A percentile compares a stretch with the other conserved stretches of the same genome.
These are phyloP conservation scores for Phrixothrix hirtus DNA, from an alignment of 2,888 invertebrate species.

Conservation along the genomic window DNA sequence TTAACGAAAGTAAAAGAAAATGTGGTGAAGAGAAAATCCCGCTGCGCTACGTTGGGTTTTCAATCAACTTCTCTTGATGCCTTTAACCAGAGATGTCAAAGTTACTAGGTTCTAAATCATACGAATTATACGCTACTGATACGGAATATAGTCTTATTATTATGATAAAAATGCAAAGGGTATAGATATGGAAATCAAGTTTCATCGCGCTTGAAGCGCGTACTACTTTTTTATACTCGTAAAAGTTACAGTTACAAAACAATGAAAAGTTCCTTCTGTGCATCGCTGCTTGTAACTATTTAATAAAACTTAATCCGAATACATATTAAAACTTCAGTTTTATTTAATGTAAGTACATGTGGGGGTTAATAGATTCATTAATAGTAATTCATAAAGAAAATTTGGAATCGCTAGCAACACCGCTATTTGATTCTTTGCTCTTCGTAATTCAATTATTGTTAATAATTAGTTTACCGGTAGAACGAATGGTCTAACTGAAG, in stretches of 20 bases:
- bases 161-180: constrained; percentile 2
- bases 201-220: constrained; percentile 3
- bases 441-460: constrained; percentile 46
- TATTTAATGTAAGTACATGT: too few relatives aligned
- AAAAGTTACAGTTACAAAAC: constrained; percentile 12
- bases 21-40: constrained; percentile 45
- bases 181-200: background rate
- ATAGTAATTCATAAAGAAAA: constrained; percentile 47
- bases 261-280: constrained; percentile 5
- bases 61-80: constrained; percentile 55
- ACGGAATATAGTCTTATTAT: constrained; percentile 13
- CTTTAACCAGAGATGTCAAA: constrained; percentile 46
- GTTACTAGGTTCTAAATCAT: constrained; percentile 23
- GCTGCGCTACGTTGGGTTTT: constrained; percentile 54
- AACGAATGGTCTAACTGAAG: constrained; percentile 35
- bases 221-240: background rate
- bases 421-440: constrained; percentile 18
- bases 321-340: too few relatives aligned
- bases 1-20: constrained; percentile 37
- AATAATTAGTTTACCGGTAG: constrained; percentile 43
- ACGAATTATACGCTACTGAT: constrained; percentile 18
- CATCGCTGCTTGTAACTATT: too few relatives aligned
- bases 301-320: too few relatives aligned
- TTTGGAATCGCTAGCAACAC: constrained; percentile 41
- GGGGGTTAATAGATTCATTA: constrained; percentile 49